A percentile compares a stretch with the other conserved stretches of the same genome.
phyloP scores from a whole-genome alignment of 2,797 vertebrate genomes.

The Artibeus lituratus region DNA sequence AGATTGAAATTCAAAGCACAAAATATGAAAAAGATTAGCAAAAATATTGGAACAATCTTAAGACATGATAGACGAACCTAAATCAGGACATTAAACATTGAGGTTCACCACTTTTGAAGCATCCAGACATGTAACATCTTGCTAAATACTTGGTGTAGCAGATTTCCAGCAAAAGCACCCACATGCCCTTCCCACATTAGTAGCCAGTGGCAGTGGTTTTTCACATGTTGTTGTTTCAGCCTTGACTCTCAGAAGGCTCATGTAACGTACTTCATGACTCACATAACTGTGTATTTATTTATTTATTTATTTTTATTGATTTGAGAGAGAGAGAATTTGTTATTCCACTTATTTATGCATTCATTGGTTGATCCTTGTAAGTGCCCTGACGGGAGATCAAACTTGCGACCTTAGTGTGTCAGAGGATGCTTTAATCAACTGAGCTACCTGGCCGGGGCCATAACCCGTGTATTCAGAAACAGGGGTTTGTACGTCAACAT shows the following conservation, averaged over 20 bases:
- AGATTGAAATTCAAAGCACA: constrained; percentile 6
- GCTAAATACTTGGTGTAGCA: background rate
- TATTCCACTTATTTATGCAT: background rate
- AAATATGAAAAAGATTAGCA: constrained; percentile 27
- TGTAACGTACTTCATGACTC: background rate
- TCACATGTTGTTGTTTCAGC: background rate
- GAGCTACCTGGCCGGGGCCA: background rate
- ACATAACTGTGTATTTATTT: background rate
- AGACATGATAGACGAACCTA: background rate
- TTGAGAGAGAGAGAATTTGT: background rate
- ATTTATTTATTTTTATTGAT: background rate
- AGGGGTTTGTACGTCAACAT: constrained; percentile 12
- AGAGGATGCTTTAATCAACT: background rate
- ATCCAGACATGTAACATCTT: background rate
- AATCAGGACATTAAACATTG: background rate
- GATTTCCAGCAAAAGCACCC: background rate
- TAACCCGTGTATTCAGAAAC: constrained; percentile 12
- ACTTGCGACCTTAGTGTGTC: background rate
- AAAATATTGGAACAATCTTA: background rate
- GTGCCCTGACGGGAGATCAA: background rate
- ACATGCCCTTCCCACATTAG: background rate
- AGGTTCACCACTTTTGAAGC: background rate
- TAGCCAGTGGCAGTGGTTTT: background rate
- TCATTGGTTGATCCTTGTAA: background rate
- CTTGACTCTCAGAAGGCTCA: background rate